A percentile compares a stretch with the other conserved stretches of the same genome.
phyloP scores from a whole-genome alignment of 2,888 invertebrate genomes.

The Harmothoe impar region DNA sequence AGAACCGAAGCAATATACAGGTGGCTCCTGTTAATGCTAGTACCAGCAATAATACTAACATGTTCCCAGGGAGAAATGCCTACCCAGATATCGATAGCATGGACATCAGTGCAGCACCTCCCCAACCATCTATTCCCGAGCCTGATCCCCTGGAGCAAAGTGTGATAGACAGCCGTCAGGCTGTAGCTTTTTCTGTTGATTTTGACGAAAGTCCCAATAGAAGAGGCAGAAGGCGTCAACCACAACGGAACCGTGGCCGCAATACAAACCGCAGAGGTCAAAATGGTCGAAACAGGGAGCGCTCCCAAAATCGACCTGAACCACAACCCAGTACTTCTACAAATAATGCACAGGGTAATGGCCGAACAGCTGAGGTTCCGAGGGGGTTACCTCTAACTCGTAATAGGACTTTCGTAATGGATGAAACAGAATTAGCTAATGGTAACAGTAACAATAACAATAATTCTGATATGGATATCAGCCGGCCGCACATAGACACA shows the following conservation, averaged over 20 bases:
- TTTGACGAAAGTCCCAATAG: constrained; percentile 34
- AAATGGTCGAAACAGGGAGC: not conserved
- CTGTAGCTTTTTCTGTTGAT: constrained; percentile 59
- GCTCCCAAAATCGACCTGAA: not conserved
- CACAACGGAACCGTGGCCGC: not conserved
- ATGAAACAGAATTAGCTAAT: constrained; percentile 29
- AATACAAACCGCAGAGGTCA: not conserved
- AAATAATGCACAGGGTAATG: not conserved
- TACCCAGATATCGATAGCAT: not conserved
- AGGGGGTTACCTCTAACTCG: not conserved
- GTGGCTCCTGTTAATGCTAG: not conserved
- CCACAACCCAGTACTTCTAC: constrained; percentile 41
- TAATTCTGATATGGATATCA: not conserved
- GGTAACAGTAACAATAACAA: constrained; percentile 48
- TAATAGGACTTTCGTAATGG: constrained; percentile 60
- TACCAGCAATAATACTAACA: not conserved
- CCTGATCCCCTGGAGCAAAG: not conserved
- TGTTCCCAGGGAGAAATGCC: constrained; percentile 1
- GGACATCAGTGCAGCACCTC: not conserved
- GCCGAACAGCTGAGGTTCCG: not conserved
- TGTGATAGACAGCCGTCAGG: not conserved
- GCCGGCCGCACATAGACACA: constrained; percentile 31
- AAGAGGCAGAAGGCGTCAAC: constrained; percentile 9
- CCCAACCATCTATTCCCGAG: not conserved
- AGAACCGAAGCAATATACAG: not conserved